Conservation (phyloP, 1,140 invertebrate genomes). For the Papilio polyxenes region DNA sequence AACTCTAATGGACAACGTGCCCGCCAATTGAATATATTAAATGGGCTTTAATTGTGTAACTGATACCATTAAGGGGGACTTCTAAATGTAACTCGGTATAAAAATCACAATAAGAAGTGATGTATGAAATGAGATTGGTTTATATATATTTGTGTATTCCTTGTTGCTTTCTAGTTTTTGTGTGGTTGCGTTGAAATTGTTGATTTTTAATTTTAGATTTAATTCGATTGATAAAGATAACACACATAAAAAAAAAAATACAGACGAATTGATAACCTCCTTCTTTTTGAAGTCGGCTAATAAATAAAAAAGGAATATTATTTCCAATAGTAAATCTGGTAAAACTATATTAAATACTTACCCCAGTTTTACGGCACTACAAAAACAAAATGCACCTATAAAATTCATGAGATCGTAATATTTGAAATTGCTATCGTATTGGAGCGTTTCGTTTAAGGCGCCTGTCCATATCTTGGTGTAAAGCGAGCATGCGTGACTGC, state of each 20-base stretch:
- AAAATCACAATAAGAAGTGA: neutral
- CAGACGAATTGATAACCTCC: too few relatives aligned
- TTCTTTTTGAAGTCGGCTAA: too few relatives aligned
- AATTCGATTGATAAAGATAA: neutral
- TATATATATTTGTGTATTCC: too few relatives aligned
- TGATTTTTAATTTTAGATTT: neutral
- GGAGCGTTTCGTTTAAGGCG: slow-evolving; percentile 32
- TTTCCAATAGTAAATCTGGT: neutral
- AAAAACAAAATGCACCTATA: slow-evolving; percentile 26
- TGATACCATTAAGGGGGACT: neutral
- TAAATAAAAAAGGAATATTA: neutral
- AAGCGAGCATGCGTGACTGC: slow-evolving; percentile 59
- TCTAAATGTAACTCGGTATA: neutral
- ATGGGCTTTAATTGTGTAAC: slow-evolving; percentile 24
- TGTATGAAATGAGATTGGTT: neutral
- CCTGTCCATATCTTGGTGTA: slow-evolving; percentile 45
- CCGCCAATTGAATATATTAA: slow-evolving; percentile 23
- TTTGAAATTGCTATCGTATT: slow-evolving; percentile 36
- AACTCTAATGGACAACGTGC: slow-evolving; percentile 6
- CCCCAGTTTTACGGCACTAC: neutral
- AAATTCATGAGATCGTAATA: slow-evolving; percentile 32
- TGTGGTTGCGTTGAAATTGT: too few relatives aligned
- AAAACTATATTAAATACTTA: slow-evolving; percentile 18
- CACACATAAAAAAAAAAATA: too few relatives aligned
- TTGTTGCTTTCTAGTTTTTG: neutral